phyloP scores from a whole-genome alignment of 2,888 invertebrate genomes.

The Galerucella pusilla region DNA sequence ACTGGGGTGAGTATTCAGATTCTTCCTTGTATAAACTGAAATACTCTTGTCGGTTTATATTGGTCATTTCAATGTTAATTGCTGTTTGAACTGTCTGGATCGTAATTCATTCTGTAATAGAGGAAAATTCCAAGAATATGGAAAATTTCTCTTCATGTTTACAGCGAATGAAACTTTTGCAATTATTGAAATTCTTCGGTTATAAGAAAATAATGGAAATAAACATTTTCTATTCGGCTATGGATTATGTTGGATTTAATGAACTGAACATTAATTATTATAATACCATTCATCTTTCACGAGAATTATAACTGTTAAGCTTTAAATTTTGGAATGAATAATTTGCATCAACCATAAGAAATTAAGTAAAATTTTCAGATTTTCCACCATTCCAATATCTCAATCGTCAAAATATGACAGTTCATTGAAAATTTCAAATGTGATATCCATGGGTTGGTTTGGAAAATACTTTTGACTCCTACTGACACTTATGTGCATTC shows the following conservation, averaged over 20 bases:
- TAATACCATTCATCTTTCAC: too few relatives aligned
- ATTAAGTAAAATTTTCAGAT: too few relatives aligned
- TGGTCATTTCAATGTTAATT: neutral
- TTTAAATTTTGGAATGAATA: too few relatives aligned
- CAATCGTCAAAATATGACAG: too few relatives aligned
- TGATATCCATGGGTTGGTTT: too few relatives aligned
- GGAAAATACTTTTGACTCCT: too few relatives aligned
- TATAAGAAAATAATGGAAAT: neutral
- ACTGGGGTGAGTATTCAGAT: neutral
- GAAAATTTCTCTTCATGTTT: neutral
- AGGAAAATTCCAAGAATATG: slow-evolving; percentile 1
- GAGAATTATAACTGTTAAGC: too few relatives aligned
- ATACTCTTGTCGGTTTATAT: neutral
- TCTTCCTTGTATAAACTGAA: neutral
- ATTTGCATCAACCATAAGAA: too few relatives aligned
- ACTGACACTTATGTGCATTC: too few relatives aligned
- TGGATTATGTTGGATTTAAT: neutral
- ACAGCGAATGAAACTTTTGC: neutral
- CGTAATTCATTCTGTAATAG: neutral
- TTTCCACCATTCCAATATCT: too few relatives aligned
- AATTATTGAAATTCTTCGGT: neutral
- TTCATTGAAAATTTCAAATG: too few relatives aligned
- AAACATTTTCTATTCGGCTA: neutral
- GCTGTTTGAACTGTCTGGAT: slow-evolving; percentile 2
- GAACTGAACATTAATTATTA: too few relatives aligned